Base-by-base conservation (phyloP, 2,113 vertebrate genomes). In the Empidonax alnorum region DNA sequence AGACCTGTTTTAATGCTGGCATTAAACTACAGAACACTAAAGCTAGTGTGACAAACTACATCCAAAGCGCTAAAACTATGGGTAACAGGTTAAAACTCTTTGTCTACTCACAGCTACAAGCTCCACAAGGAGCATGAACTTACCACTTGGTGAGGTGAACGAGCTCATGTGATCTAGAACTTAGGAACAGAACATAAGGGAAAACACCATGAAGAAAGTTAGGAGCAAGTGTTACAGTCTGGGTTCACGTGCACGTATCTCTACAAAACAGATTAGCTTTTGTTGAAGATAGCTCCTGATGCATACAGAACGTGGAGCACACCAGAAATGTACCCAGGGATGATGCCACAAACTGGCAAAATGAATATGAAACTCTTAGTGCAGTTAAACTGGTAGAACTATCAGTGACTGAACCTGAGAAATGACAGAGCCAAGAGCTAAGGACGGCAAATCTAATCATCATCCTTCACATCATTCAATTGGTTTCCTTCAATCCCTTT, bases 111-210 rank as follows among this genome's bases (percentile, higher is more conserved):
- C 37, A 80, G 31, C 58, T 83, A 86, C 6, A 41, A 68, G 52
- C 61, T 71, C 46, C 56, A 30, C 7, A 58, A 75, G 52, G 19
- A 82, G 6, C 65, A 77, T 11, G 15, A 90, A 92, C 97, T 98
- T 98, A 98, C 98, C 97, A 91, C 94, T 95, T 42, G 93, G 95
- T 82, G 96, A 95, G 53, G 88, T 90, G 76, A 82, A 95, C 46
- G 76, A 92, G 83, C 90, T 95, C 93, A 96, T 92, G 82, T 90
- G 96, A 96, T 97, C 95, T 69, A 98, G 96, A 92, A 97, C 97
- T 98, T 97, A 62, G 81, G 93, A 92, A 82, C 1, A 94, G 44
- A 91, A 91, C 72, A 68, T 24, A 89, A 84, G 35, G 50, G 77
- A 94, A 95, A 93, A 95, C 17, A 86, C 3, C 84, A 84, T 9